phyloP scores from a whole-genome alignment of 64 coral and sea anemone species.

The Actinia equina region DNA sequence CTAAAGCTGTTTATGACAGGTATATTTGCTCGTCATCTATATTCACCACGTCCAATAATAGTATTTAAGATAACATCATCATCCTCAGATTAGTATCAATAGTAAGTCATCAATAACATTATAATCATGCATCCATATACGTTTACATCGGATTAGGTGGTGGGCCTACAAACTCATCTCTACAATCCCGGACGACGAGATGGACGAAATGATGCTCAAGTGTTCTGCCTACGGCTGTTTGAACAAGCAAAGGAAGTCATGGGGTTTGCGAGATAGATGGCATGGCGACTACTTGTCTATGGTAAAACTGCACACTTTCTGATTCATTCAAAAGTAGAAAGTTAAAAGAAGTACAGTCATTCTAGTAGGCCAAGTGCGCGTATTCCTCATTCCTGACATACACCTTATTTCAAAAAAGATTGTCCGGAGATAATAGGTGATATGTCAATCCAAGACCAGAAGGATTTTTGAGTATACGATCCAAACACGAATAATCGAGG shows the following conservation, averaged over 20 bases:
- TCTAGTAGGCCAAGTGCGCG: too few relatives aligned
- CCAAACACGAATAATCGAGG: too few relatives aligned
- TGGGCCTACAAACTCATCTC: slow-evolving; percentile 74
- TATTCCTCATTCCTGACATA: too few relatives aligned
- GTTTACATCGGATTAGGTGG: slow-evolving; percentile 32
- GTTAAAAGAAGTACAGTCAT: not conserved
- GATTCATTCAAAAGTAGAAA: not conserved
- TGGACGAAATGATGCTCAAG: slow-evolving; percentile 83
- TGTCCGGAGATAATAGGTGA: too few relatives aligned
- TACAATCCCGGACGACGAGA: slow-evolving; percentile 75
- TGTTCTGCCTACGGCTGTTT: slow-evolving; percentile 69
- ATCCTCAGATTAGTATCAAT: too few relatives aligned
- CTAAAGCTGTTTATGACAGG: slow-evolving; percentile 53
- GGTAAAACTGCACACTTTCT: slow-evolving; percentile 17
- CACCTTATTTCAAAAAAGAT: too few relatives aligned
- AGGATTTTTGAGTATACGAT: too few relatives aligned
- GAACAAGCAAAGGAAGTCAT: slow-evolving; percentile 70
- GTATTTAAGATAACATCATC: not conserved
- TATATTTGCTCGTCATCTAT: not conserved
- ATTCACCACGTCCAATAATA: not conserved
- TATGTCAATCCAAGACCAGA: too few relatives aligned
- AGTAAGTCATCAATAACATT: too few relatives aligned
- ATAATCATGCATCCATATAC: too few relatives aligned
- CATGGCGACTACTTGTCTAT: slow-evolving; percentile 76
- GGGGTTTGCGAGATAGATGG: slow-evolving; percentile 79